Base-by-base conservation (phyloP, 2,113 vertebrate species). In the Petaurus breviceps region DNA sequence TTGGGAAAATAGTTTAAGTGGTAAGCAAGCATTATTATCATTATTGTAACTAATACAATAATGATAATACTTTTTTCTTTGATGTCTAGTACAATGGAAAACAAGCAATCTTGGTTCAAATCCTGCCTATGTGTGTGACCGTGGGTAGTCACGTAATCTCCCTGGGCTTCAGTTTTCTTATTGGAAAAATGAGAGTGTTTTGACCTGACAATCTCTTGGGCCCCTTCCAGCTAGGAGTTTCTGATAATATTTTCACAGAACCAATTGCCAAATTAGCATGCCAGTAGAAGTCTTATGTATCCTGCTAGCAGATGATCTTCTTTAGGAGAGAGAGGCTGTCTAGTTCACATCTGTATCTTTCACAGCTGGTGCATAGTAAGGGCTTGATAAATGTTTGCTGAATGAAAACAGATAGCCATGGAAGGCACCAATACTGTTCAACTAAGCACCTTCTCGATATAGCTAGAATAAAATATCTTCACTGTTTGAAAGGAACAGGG, bases 401-500 rank as follows among this genome's bases (percentile, higher is more conserved):
- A 68, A 16, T 68, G 61, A n/a, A 68, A 68, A 5, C 28, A 68
- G 11, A 68, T 61, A 16, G 31, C 11, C 61, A 68, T 68, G 14
- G 37, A 37, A 68, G n/a, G 31, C 31, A n/a, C 61, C 37, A 68
- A 68, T 14, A n/a, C 61, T 68, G 3, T 37, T 37, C 28, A n/a
- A 68, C 31, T n/a, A 68, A 68, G 3, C 16, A 14, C 12, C 12
- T 68, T 68, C 37, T 68, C 31, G 19, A n/a, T n/a, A 19, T 1
- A 68, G 31, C 12, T n/a, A 68, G 11, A 37, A 68, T 68, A 4
- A 4, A 92, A n/a, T 47, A 47, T 6, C 90, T 94, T 53, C 37
- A 89, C 37, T 89, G 24, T 93, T 92, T 92, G 24, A 93, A 23
- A 95, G 92, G 22, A 84, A 96, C 92, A 92, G 16, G 90, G 10